A percentile compares a stretch with the other conserved stretches of the same genome.
Evolutionary conservation across 2,888 invertebrate species (phyloP).

Genomic region (Drepana falcataria): DNA sequence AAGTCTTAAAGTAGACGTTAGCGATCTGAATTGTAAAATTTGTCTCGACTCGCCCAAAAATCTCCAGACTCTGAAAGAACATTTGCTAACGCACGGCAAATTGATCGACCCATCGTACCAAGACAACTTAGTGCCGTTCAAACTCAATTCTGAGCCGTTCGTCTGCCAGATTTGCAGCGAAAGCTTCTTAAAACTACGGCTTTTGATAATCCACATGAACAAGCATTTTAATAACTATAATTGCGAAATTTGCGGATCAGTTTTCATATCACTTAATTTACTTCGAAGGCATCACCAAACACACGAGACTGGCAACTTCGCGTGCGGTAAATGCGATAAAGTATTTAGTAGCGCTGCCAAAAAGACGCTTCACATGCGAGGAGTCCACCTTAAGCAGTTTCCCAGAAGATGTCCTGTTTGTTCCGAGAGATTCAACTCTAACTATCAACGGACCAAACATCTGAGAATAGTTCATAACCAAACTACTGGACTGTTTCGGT

Average conservation of each 20-base stretch:
- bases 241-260: constrained; percentile 59
- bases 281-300: constrained; percentile 48
- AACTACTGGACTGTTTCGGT: constrained; percentile 36
- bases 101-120: constrained; percentile 34
- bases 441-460: constrained; percentile 58
- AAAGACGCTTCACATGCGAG: constrained; percentile 42
- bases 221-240: constrained; percentile 61
- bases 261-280: constrained; percentile 44
- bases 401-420: constrained; percentile 56
- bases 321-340: constrained; percentile 59
- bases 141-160: constrained; percentile 40
- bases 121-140: constrained; percentile 60
- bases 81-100: constrained; percentile 49
- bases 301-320: constrained; percentile 49
- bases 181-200: constrained; percentile 42
- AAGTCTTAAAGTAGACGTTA: constrained; percentile 54
- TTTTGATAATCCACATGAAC: constrained; percentile 61
- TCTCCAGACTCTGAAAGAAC: constrained; percentile 40
- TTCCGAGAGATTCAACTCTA: constrained; percentile 55
- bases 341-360: constrained; percentile 52
- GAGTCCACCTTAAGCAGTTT: constrained; percentile 51
- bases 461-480: constrained; percentile 53
- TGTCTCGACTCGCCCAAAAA: constrained; percentile 31
- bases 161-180: constrained; percentile 57
- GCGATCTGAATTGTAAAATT: constrained; percentile 46